Conservation (phyloP, 1,140 invertebrate species). For the Latrodectus geometricus region DNA sequence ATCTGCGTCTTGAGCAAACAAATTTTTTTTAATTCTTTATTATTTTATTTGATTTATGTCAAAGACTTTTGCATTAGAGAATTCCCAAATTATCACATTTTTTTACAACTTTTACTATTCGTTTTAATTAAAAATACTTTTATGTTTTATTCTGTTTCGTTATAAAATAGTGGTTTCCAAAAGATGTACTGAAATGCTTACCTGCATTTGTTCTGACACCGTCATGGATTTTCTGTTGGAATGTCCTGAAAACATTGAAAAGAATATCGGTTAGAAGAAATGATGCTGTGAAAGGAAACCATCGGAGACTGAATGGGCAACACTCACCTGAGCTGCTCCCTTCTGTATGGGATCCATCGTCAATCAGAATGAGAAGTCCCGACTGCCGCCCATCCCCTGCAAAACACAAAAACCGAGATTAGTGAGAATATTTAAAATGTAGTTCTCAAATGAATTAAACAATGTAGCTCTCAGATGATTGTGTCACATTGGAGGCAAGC, state of each 20-base stretch:
- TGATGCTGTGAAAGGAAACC: neutral
- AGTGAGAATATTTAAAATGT: neutral
- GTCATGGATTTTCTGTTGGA: constrained; percentile 55
- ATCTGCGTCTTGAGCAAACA: no score
- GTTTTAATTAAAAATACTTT: no score
- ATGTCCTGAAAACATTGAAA: constrained; percentile 2
- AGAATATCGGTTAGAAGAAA: neutral
- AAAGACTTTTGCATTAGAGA: no score
- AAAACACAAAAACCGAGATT: neutral
- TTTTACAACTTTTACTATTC: no score
- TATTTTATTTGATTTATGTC: no score
- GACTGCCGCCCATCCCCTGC: constrained; percentile 61
- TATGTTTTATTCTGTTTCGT: no score
- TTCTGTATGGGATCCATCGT: constrained; percentile 65
- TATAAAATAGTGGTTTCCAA: no score
- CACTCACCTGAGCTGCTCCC: constrained; percentile 47
- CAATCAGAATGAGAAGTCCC: constrained; percentile 64
- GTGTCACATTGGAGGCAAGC: no score
- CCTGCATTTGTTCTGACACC: constrained; percentile 63
- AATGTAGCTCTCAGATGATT: no score
- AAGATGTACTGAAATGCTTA: constrained; percentile 9
- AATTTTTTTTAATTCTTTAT: no score
- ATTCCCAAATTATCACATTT: no score
- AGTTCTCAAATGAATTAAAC: no score
- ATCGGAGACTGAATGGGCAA: neutral